Evolutionary conservation across 1,140 invertebrate species (phyloP).

Genomic region (Philopotamus ludificatus): DNA sequence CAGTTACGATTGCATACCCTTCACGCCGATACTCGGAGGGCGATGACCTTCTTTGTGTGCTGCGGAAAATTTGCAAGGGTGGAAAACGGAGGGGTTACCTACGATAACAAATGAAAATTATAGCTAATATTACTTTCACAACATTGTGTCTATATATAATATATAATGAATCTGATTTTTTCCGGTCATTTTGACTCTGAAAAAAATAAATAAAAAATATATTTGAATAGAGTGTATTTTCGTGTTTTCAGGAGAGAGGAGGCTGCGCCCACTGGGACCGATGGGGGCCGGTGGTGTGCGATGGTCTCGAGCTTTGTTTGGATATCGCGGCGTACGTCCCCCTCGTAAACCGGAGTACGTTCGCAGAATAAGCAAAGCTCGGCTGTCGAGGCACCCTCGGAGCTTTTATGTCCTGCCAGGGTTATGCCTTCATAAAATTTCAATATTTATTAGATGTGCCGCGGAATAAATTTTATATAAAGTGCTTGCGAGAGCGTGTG

Average conservation of each 20-base stretch:
- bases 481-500: not conserved
- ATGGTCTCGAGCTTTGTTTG: slow-evolving; percentile 31
- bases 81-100: not conserved
- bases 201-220: not conserved
- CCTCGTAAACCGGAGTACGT: slow-evolving; percentile 35
- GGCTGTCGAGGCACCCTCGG: slow-evolving; percentile 26
- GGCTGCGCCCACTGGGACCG: not conserved
- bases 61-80: not conserved
- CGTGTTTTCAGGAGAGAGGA: no score
- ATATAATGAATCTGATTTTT: no score
- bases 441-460: slow-evolving; percentile 24
- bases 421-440: slow-evolving; percentile 32
- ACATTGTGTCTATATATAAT: no score
- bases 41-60: slow-evolving; percentile 11
- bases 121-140: no score
- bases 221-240: not conserved
- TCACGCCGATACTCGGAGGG: not conserved
- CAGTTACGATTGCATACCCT: slow-evolving; percentile 17
- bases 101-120: no score
- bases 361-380: slow-evolving; percentile 30
- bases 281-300: no score
- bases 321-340: slow-evolving; percentile 36
- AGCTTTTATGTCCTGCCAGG: slow-evolving; percentile 22
- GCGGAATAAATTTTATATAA: slow-evolving; percentile 21
- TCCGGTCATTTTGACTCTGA: no score